Percentiles rank a stretch among this genome's conserved stretches.
Evolutionary conservation across 2,888 invertebrate species (phyloP).

Genomic region (Cabera pusaria): DNA sequence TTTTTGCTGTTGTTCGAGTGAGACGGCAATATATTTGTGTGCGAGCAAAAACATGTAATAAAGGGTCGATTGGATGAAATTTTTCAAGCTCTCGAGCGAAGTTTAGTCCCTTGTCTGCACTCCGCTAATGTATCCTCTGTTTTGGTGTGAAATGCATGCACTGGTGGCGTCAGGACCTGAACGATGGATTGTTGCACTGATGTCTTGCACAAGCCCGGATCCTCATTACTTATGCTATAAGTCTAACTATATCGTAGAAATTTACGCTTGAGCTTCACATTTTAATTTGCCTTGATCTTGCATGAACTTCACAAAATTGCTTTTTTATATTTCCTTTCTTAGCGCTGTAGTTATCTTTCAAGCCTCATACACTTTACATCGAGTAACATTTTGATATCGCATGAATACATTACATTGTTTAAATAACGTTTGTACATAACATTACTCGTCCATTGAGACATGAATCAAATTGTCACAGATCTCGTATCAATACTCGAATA

Average conservation of each 20-base stretch:
- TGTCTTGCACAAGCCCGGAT: conserved; percentile 43
- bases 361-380: conserved; percentile 7
- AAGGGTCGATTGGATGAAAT: no score
- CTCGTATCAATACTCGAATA: conserved; percentile 21
- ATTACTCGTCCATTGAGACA: conserved; percentile 7
- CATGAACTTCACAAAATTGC: conserved; percentile 20
- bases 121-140: conserved; percentile 63
- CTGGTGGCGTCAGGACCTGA: conserved; percentile 75
- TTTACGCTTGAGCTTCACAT: conserved; percentile 37
- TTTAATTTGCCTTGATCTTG: conserved; percentile 22
- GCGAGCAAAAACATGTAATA: no score
- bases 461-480: conserved; percentile 9
- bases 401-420: conserved; percentile 8
- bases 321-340: conserved; percentile 1
- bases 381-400: conserved; percentile 6
- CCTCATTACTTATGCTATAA: conserved; percentile 36
- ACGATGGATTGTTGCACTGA: conserved; percentile 79
- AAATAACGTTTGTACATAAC: conserved; percentile 1
- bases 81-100: no score
- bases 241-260: conserved; percentile 33
- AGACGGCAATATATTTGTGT: no score
- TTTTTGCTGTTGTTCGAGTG: no score
- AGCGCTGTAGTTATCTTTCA: conserved; percentile 1
- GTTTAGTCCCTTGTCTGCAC: conserved; percentile 50
- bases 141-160: conserved; percentile 77